Evolutionary conservation across 2,888 invertebrate genomes (phyloP), one percentile per base, ranked within the genome.

Genomic region (Caenorhabditis sinica): DNA sequence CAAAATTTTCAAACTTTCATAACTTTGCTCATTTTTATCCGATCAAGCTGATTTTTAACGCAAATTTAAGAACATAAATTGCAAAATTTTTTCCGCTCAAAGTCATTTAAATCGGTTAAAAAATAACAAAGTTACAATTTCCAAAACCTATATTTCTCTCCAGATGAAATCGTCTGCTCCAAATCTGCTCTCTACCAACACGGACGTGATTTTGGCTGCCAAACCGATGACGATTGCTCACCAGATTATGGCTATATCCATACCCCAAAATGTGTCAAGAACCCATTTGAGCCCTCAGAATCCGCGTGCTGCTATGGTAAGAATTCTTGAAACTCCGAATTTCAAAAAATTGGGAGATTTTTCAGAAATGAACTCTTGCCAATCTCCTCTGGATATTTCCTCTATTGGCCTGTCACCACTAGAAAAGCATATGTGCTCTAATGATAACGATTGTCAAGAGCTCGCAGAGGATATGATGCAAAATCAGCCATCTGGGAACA

Each of bases 121-220:
- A n/a, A n/a, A n/a, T n/a, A n/a, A n/a, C n/a, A n/a, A n/a, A n/a
- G n/a, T n/a, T n/a, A n/a, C n/a, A n/a, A n/a, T n/a, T n/a, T 11
- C 25, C 56, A 60, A 28, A 60, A 60, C 33, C 0, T 36, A 36
- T 36, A 60, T 30, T 30, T 33, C 11, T 28, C 61, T 61, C 23
- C 63, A 74, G 73, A 63, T 11, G 73, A 74, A 9, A 63, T 36
- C 0, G 1, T 63, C 1, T 74, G 73, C 61, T 74, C 73, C 51
- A 45, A 61, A 23, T 30, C 73, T 20, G 63, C 73, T 17, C 61
- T 63, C 17, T 28, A 40, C 17, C 36, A 23, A 25, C 53, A 23
- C 25, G 63, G 63, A 6, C 51, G 0, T 4, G 0, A 53, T n/a
- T 63, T 61, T 33, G 73, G 63, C 49, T 74, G 73, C n/a, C 1